These are phyloP conservation scores for Athetis lepigone DNA, from an alignment of 2,888 invertebrate species.

Conservation along the genomic window DNA sequence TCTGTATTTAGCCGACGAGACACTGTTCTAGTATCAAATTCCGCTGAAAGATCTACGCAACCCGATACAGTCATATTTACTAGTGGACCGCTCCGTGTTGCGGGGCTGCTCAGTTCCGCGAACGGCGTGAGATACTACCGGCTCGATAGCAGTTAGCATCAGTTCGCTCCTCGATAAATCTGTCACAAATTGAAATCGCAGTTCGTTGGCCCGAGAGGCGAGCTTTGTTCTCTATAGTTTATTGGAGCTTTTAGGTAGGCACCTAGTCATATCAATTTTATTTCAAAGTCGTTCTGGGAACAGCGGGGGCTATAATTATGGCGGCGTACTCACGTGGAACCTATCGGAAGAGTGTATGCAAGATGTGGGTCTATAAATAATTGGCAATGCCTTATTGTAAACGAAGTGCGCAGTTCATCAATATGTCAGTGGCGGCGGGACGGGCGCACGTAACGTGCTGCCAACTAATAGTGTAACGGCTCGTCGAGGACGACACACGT, in stretches of 20 bases:
- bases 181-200: constrained; percentile 72
- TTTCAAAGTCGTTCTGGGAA: constrained; percentile 64
- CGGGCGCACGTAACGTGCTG: constrained; percentile 48
- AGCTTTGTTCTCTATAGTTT: constrained; percentile 66
- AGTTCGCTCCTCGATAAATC: constrained; percentile 77
- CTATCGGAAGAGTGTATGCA: constrained; percentile 40
- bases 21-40: constrained; percentile 57
- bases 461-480: constrained; percentile 56
- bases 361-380: constrained; percentile 68
- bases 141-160: constrained; percentile 67
- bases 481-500: constrained; percentile 59
- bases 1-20: constrained; percentile 50
- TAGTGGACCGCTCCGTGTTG: constrained; percentile 20
- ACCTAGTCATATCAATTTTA: constrained; percentile 60
- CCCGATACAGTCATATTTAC: constrained; percentile 28
- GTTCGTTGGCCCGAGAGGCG: constrained; percentile 70
- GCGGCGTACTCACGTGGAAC: constrained; percentile 13
- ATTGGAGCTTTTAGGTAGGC: constrained; percentile 52
- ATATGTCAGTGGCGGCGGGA: constrained; percentile 68
- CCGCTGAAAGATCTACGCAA: constrained; percentile 42
- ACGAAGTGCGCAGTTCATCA: constrained; percentile 74
- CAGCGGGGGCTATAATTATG: constrained; percentile 33
- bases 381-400: constrained; percentile 72
- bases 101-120: constrained; percentile 66
- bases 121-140: constrained; percentile 67